Conservation (phyloP, 2,888 invertebrate species). For the Pammene fasciana region DNA sequence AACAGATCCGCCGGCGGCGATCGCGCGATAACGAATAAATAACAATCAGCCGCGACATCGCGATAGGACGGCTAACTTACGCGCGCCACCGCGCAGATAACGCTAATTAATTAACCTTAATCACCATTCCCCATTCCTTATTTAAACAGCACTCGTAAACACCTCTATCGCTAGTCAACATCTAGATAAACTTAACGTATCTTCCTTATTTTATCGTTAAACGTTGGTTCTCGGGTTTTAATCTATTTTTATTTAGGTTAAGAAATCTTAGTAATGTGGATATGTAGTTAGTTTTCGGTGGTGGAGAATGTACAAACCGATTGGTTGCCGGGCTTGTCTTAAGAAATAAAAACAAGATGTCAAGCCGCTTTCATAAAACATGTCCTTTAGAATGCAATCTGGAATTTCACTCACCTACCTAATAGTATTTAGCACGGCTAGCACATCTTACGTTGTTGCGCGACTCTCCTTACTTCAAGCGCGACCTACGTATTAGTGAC, state of each 20-base stretch:
- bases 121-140: conserved; percentile 35
- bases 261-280: neutral
- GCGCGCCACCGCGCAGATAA: conserved; percentile 37
- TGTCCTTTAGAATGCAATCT: too few relatives aligned
- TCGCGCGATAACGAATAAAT: conserved; percentile 70
- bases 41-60: conserved; percentile 71
- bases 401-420: too few relatives aligned
- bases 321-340: too few relatives aligned
- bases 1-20: conserved; percentile 50
- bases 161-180: conserved; percentile 30
- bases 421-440: too few relatives aligned
- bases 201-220: conserved; percentile 24
- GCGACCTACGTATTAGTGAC: too few relatives aligned
- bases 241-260: neutral
- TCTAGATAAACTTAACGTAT: conserved; percentile 27
- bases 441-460: too few relatives aligned
- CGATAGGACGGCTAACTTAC: conserved; percentile 49
- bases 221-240: neutral
- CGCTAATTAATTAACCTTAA: conserved; percentile 41
- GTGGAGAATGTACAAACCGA: too few relatives aligned
- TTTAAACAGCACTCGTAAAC: conserved; percentile 36
- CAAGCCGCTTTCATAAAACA: too few relatives aligned
- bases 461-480: too few relatives aligned
- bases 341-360: too few relatives aligned
- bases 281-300: too few relatives aligned